Evolutionary conservation across 2,888 invertebrate species (phyloP).

Genomic region (Pollenia labialis): DNA sequence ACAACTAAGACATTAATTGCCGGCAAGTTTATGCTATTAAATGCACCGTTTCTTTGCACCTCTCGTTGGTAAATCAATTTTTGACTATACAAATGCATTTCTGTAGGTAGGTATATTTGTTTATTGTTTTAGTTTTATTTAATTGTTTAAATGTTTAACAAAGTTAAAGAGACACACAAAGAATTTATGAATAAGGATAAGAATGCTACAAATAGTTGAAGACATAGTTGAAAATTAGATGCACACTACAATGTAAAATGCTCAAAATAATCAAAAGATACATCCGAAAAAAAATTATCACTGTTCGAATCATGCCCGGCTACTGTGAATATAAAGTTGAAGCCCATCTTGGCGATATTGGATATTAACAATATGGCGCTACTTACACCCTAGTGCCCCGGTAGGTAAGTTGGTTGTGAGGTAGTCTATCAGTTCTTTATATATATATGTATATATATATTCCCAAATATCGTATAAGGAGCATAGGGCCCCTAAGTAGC

Average conservation of each 20-base stretch:
- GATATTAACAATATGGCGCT: too few species aligned
- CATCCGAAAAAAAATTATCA: too few species aligned
- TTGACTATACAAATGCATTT: background rate
- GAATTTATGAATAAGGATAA: constrained; percentile 21
- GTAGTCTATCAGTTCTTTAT: too few species aligned
- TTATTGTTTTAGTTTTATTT: constrained; percentile 56
- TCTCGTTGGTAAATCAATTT: constrained; percentile 52
- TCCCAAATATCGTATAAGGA: too few species aligned
- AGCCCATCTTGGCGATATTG: too few species aligned
- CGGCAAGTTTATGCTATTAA: constrained; percentile 23
- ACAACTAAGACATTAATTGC: constrained; percentile 51
- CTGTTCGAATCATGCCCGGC: too few species aligned
- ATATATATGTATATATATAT: too few species aligned
- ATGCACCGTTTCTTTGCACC: constrained; percentile 3
- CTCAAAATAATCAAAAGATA: too few species aligned
- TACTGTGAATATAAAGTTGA: too few species aligned
- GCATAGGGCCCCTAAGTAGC: too few species aligned
- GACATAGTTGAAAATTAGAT: background rate
- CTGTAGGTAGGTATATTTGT: constrained; percentile 2
- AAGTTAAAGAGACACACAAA: background rate
- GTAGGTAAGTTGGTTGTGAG: too few species aligned
- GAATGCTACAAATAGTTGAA: background rate
- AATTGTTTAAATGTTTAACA: constrained; percentile 47
- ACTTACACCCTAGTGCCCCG: too few species aligned
- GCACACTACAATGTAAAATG: background rate